Conservation (phyloP, 2,888 invertebrate species). For the Pherbina coryleti region DNA sequence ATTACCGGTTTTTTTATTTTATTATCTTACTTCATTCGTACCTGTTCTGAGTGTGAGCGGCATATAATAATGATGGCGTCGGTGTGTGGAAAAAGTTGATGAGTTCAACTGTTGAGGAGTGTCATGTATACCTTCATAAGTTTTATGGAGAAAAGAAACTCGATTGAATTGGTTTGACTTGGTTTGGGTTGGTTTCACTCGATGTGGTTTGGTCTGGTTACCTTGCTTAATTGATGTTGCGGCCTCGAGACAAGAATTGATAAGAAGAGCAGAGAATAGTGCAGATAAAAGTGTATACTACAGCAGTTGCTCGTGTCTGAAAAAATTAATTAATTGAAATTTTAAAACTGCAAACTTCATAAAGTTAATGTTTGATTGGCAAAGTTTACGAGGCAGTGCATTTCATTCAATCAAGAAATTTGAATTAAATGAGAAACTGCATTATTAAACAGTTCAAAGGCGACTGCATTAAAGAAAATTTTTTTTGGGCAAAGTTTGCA, state of each 20-base stretch:
- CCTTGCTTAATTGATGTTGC: slow-evolving; percentile 22
- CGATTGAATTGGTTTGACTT: slow-evolving; percentile 10
- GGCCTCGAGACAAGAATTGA: not conserved
- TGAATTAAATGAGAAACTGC: too few relatives aligned
- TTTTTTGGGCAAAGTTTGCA: too few relatives aligned
- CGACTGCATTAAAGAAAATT: too few relatives aligned
- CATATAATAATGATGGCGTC: not conserved
- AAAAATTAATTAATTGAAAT: not conserved
- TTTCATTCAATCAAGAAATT: too few relatives aligned
- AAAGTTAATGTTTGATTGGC: too few relatives aligned
- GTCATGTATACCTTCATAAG: not conserved
- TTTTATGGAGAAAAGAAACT: not conserved
- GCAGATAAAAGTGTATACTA: not conserved
- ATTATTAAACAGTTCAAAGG: too few relatives aligned
- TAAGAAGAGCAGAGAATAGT: not conserved
- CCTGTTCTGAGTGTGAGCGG: not conserved
- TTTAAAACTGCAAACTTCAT: too few relatives aligned
- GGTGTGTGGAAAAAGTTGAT: not conserved
- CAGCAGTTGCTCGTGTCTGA: too few relatives aligned
- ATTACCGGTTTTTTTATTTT: too few relatives aligned
- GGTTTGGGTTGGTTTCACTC: not conserved
- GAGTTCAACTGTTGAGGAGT: not conserved
- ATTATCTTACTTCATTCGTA: not conserved
- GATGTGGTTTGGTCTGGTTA: not conserved
- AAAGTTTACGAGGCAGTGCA: too few relatives aligned